phyloP scores from a whole-genome alignment of 2,113 vertebrate species.

The Deroptyus accipitrinus region DNA sequence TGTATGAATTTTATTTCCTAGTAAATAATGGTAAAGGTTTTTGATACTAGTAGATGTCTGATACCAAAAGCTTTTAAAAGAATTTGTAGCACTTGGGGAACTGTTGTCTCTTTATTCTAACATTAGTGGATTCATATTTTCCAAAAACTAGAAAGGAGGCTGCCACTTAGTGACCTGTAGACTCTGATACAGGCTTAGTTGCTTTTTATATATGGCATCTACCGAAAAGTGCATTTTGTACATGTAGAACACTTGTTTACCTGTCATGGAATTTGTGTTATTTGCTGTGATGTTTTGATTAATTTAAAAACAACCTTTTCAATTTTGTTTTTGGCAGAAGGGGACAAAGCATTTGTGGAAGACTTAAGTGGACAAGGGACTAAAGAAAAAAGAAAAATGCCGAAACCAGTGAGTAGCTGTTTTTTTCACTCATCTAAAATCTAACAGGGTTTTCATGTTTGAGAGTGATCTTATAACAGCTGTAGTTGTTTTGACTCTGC shows the following conservation, averaged over 20 bases:
- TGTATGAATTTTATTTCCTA: neutral
- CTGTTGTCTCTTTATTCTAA: neutral
- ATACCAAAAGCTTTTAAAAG: neutral
- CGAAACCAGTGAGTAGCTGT: constrained; percentile 67
- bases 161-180: neutral
- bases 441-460: neutral
- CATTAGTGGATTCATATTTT: neutral
- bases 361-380: neutral
- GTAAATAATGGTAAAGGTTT: neutral
- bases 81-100: neutral
- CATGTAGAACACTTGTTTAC: neutral
- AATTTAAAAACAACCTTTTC: neutral
- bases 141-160: neutral
- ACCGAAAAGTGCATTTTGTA: neutral
- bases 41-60: neutral
- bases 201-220: neutral
- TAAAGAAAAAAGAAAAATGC: constrained; percentile 58
- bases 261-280: neutral
- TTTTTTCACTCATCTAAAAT: neutral
- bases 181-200: neutral
- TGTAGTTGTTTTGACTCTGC: neutral
- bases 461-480: neutral
- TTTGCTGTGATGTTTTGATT: neutral
- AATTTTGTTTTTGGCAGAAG: constrained; percentile 45
- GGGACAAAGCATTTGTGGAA: neutral